These are phyloP conservation scores for Brachionus angularis DNA, from an alignment of 1,140 invertebrate species.

Conservation along the genomic window DNA sequence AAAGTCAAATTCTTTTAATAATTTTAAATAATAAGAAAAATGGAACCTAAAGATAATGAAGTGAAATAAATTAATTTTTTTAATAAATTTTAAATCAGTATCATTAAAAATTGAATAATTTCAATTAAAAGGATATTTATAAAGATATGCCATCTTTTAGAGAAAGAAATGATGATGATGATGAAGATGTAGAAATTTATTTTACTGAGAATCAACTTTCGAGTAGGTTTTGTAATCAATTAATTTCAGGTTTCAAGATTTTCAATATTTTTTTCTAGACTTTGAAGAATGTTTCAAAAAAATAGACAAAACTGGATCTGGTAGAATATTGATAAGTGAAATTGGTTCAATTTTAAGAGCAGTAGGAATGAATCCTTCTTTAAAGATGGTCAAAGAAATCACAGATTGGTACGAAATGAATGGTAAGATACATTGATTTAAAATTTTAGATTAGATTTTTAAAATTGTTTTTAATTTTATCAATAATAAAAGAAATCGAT, in stretches of 20 bases:
- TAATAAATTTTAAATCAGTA: no score
- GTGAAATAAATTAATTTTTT: no score
- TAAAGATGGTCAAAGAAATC: conserved; percentile 16
- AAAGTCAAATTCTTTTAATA: not conserved
- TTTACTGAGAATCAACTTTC: conserved; percentile 4
- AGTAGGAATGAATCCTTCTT: conserved; percentile 26
- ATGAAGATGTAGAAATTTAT: not conserved
- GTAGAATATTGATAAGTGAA: conserved; percentile 11
- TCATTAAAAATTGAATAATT: not conserved
- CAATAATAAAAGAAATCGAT: conserved; percentile 20
- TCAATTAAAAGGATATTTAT: conserved; percentile 20
- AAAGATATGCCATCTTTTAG: conserved; percentile 11
- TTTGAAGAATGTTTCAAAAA: conserved; percentile 28
- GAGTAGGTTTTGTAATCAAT: not conserved
- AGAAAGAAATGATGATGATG: not conserved
- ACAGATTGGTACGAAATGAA: conserved; percentile 34
- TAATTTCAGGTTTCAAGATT: not conserved
- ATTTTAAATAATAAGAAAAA: not conserved
- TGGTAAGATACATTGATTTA: not conserved
- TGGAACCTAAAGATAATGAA: not conserved
- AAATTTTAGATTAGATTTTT: not conserved
- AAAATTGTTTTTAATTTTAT: not conserved
- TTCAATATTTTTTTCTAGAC: not conserved
- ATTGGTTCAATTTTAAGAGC: conserved; percentile 10
- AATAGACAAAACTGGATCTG: conserved; percentile 33